Evolutionary conservation across 2,113 vertebrate genomes (phyloP), one percentile per base, ranked within the genome.

Genomic region (Coturnix japonica): DNA sequence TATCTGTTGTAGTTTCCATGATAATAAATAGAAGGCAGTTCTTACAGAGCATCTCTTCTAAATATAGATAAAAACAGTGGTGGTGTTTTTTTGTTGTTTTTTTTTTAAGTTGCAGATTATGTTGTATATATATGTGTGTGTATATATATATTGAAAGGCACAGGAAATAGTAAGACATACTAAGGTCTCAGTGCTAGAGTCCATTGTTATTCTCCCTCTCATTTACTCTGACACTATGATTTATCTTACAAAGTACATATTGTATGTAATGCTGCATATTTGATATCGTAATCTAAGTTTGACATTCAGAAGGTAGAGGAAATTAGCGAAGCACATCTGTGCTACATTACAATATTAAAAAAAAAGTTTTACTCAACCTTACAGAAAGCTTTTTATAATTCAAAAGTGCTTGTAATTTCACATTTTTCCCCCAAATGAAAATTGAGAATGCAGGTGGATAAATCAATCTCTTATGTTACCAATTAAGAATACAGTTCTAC

Each of bases 391-490:
- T 86, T 54, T 70, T 43, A 14, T 37, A 79, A 59, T 85, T 76
- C 81, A 76, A 81, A 91, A 88, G 61, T 26, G 54, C 57, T 46
- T 70, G 2, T 51, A 66, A 84, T 85, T 92, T 73, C 14, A 9
- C 13, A 49, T 8, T 72, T 81, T 88, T 93, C 86, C 31, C 26
- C 63, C 35, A 91, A 88, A 86, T 70, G 75, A 28, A 91, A 39
- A 63, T 63, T 28, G 28, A 90, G 43, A 93, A 74, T 65, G 60
- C 19, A 87, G 63, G 33, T 35, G 78, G 13, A 93, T 73, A 69
- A 6, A 93, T 81, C 33, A 63, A 54, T 89, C 90, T 59, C 81
- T 84, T 87, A 49, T 66, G 63, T 59, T 95, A 85, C 81, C 78
- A 84, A 79, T 79, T 96, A 95, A 90, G 77, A 78, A 74, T 37